A percentile compares a stretch with the other conserved stretches of the same genome.
Evolutionary conservation across 2,797 vertebrate genomes (phyloP).

Genomic region (Podarcis lilfordi): DNA sequence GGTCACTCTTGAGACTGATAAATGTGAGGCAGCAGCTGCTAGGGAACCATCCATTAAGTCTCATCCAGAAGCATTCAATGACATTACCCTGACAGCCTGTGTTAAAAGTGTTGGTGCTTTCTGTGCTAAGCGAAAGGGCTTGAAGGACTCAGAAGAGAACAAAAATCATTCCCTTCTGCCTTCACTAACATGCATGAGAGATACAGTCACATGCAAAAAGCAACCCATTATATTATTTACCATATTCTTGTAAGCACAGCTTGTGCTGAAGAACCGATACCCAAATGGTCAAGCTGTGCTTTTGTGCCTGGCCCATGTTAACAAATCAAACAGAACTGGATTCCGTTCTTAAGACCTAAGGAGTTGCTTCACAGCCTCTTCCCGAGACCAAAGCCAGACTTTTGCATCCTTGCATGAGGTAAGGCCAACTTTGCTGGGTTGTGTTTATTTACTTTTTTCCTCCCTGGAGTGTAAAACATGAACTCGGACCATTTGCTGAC

Average conservation of each 20-base stretch:
- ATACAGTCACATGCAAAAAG: background rate
- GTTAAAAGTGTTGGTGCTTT: background rate
- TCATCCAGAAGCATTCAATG: rapidly evolving
- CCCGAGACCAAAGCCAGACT: background rate
- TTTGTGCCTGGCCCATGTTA: background rate
- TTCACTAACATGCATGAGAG: background rate
- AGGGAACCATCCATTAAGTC: background rate
- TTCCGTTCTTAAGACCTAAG: background rate
- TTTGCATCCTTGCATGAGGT: background rate
- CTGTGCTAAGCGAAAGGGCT: background rate
- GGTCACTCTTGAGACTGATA: background rate
- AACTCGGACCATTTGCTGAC: background rate
- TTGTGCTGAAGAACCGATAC: background rate
- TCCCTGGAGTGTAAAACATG: background rate
- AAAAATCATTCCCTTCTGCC: background rate
- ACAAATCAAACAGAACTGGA: background rate
- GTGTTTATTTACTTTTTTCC: background rate
- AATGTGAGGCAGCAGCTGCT: conserved; percentile 14
- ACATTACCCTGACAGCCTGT: background rate
- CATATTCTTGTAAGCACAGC: background rate
- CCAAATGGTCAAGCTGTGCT: background rate
- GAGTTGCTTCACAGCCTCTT: background rate
- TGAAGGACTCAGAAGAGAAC: background rate
- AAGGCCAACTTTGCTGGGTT: background rate
- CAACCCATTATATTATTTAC: background rate